Percentiles rank a stretch among this genome's conserved stretches.
phyloP scores from a whole-genome alignment of 1,140 invertebrate genomes.

The Coelopa frigida region DNA sequence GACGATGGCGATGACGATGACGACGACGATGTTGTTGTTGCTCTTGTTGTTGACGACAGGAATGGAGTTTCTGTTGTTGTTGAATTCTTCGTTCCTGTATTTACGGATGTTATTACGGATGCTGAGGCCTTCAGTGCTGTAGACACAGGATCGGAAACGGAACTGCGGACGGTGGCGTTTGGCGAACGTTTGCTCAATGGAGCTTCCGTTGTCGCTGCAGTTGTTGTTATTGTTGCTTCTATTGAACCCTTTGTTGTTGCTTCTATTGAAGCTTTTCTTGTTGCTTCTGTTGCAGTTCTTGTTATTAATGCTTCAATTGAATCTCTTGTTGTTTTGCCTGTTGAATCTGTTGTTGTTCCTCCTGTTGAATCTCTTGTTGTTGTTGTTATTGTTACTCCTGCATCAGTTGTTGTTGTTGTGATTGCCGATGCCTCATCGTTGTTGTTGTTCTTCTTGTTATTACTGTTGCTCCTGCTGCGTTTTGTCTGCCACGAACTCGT shows the following conservation, averaged over 20 bases:
- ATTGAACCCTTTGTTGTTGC: slow-evolving; percentile 5
- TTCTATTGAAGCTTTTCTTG: too few species aligned
- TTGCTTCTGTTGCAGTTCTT: slow-evolving; percentile 6
- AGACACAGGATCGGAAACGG: too few species aligned
- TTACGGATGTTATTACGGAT: slow-evolving; percentile 13
- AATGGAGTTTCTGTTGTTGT: slow-evolving; percentile 3
- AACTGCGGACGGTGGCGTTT: too few species aligned
- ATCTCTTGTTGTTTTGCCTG: too few species aligned
- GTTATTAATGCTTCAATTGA: slow-evolving; percentile 10
- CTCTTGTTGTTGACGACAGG: background rate
- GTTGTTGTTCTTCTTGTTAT: slow-evolving; percentile 13
- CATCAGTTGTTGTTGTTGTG: slow-evolving; percentile 6
- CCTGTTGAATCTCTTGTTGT: too few species aligned
- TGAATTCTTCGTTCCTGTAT: background rate
- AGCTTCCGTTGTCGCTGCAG: background rate
- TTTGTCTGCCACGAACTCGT: too few species aligned
- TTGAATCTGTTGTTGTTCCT: slow-evolving; percentile 9
- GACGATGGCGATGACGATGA: slow-evolving; percentile 24
- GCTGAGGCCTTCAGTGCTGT: too few species aligned
- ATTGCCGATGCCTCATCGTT: too few species aligned
- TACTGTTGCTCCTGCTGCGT: background rate
- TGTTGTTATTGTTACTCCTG: slow-evolving; percentile 7
- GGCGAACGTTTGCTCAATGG: background rate
- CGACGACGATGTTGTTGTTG: slow-evolving; percentile 20
- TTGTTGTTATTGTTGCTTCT: slow-evolving; percentile 14